phyloP scores from a whole-genome alignment of 1,140 invertebrate species.

The Cryptotermes secundus region DNA sequence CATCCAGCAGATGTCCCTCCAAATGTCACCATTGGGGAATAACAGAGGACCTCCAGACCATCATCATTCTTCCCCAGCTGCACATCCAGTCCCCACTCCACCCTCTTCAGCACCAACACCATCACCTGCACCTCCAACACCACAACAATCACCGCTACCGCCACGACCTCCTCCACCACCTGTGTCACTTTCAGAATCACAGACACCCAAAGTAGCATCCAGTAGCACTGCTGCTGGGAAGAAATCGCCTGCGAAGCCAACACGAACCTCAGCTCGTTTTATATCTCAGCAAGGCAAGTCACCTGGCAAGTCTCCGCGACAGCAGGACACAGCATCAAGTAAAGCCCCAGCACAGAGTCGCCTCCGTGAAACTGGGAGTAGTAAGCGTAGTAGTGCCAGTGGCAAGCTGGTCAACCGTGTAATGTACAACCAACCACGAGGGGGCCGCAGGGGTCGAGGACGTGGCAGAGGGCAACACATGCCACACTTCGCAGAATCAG shows the following conservation, averaged over 20 bases:
- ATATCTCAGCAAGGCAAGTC: conserved; percentile 61
- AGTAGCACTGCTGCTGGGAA: conserved; percentile 48
- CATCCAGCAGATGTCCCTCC: conserved; percentile 38
- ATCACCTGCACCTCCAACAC: conserved; percentile 25
- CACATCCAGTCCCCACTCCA: conserved; percentile 45
- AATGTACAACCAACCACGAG: conserved; percentile 31
- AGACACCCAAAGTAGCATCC: conserved; percentile 40
- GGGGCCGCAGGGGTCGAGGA: conserved; percentile 62
- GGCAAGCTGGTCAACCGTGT: conserved; percentile 22
- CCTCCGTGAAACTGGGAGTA: not conserved
- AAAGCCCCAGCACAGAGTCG: conserved; percentile 35
- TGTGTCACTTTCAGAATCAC: not conserved
- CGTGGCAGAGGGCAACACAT: conserved; percentile 62
- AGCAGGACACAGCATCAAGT: conserved; percentile 41
- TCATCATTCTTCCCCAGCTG: conserved; percentile 20
- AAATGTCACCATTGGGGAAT: conserved; percentile 19
- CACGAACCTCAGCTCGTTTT: conserved; percentile 61
- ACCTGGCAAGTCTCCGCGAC: conserved; percentile 72
- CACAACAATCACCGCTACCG: conserved; percentile 27
- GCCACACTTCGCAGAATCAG: conserved; percentile 45
- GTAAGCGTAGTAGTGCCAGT: not conserved
- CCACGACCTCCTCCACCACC: conserved; percentile 34
- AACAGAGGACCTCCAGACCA: conserved; percentile 2
- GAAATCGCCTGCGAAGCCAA: conserved; percentile 64
- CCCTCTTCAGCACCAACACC: conserved; percentile 44